These are phyloP conservation scores for Macaria notata DNA, from an alignment of 2,888 invertebrate genomes.

Conservation along the genomic window DNA sequence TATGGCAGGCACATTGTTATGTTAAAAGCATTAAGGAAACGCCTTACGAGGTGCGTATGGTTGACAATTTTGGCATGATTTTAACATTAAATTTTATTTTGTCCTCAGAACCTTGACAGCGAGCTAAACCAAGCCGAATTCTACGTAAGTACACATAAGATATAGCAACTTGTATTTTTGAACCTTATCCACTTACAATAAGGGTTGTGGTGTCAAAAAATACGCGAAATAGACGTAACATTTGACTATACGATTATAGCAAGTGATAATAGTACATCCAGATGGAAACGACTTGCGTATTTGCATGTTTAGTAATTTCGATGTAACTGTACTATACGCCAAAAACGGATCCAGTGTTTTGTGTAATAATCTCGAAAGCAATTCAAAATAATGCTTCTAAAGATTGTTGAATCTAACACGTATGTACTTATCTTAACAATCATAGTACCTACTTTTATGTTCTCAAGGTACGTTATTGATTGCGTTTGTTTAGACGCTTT, in stretches of 20 bases:
- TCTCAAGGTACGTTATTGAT: no score
- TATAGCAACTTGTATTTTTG: conserved; percentile 10
- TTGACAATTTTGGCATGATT: background rate
- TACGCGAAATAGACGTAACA: conserved; percentile 14
- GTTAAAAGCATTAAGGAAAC: no score
- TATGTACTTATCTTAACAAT: no score
- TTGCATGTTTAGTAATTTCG: conserved; percentile 19
- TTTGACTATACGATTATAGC: conserved; percentile 24
- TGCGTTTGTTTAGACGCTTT: no score
- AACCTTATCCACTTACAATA: conserved; percentile 15
- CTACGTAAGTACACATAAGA: conserved; percentile 42
- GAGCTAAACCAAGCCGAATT: conserved; percentile 38
- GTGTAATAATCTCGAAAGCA: background rate
- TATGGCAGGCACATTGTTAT: no score
- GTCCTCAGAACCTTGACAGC: conserved; percentile 41
- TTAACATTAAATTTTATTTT: conserved; percentile 35
- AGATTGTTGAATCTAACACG: background rate
- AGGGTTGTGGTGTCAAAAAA: conserved; percentile 6
- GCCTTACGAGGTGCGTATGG: background rate
- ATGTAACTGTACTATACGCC: background rate
- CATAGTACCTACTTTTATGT: no score
- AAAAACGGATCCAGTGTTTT: conserved; percentile 5
- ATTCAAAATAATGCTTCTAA: background rate
- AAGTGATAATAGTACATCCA: conserved; percentile 21
- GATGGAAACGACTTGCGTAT: conserved; percentile 12